A percentile compares a stretch with the other conserved stretches of the same genome.
Evolutionary conservation across 23 tunicate genomes (phyloP).

Genomic region (Phallusia fumigata): DNA sequence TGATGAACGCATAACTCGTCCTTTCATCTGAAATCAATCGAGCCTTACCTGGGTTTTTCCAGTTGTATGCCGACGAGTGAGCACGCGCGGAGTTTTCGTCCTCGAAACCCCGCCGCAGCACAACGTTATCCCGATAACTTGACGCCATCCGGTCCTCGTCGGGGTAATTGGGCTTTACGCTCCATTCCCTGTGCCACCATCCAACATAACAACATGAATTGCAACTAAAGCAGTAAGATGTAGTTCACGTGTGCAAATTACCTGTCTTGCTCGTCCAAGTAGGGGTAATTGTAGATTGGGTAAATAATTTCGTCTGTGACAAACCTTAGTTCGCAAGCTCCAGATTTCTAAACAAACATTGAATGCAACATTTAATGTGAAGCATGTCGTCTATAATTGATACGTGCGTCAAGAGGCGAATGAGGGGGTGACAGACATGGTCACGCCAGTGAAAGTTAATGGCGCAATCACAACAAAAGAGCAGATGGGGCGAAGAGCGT

Average conservation of each 20-base stretch:
- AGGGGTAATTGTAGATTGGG: background rate
- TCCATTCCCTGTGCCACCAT: background rate
- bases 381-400: too few species aligned
- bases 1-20: too few species aligned
- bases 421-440: too few species aligned
- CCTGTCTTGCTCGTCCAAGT: constrained; percentile 6
- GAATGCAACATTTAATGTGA: too few species aligned
- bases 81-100: background rate
- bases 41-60: background rate
- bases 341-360: background rate
- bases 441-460: too few species aligned
- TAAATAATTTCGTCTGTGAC: background rate
- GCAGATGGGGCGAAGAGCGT: background rate
- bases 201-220: background rate
- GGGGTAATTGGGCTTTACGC: background rate
- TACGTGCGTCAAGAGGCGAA: too few species aligned
- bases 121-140: background rate
- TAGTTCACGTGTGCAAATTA: background rate
- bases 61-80: background rate
- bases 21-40: too few species aligned
- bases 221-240: too few species aligned
- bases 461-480: background rate
- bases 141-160: background rate
- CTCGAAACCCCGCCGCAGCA: background rate
- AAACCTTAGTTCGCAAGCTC: background rate